Base-by-base conservation (phyloP, 2,113 vertebrate species). In the Oreocharis arfaki region DNA sequence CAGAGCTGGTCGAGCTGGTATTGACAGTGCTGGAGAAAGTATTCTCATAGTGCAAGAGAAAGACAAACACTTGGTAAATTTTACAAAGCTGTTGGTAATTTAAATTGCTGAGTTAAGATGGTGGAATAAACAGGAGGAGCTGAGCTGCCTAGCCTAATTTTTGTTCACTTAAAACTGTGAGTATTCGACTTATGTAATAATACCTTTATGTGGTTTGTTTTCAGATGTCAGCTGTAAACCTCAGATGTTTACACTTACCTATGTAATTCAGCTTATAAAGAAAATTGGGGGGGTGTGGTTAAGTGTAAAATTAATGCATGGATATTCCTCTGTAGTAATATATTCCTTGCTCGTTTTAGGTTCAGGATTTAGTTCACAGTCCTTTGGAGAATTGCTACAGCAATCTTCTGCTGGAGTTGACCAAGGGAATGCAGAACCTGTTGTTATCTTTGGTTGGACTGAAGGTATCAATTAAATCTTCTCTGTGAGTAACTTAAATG, bases 1-100 rank as follows among this genome's bases (percentile, higher is more conserved):
- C 23, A 98, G 99, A 94, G 99, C 99, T 33, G 99, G 99, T 9
- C 98, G 99, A 76, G 99, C 99, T 11, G 99, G 99, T 11, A 99
- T 99, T 82, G 99, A 99, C 93, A 94, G 95, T 13, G 52, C 86
- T 75, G 99, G 99, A 16, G 99, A 99, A 97, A 99, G 99, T 82
- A 98, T 99, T 95, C 98, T 99, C 39, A 98, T 99, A 96, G 93
- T 98, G 55, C 99, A 99, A 97, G 98, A 99, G 53, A 99, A 98
- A 95, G 99, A 99, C 95, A 98, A 97, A 35, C 80, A 94, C 4
- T 94, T 98, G 98, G 99, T 99, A 97, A 97, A 26, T 81, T 73
- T 61, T 47, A 32, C 24, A 50, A 61, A 95, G 42, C 65, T 76
- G 16, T 32, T 75, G 41, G 10, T 78, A 23, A 37, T 55, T 85